A percentile compares a stretch with the other conserved stretches of the same genome.
These are phyloP conservation scores for Nixonia krombeini DNA, from an alignment of 1,140 invertebrate genomes.

Conservation along the genomic window DNA sequence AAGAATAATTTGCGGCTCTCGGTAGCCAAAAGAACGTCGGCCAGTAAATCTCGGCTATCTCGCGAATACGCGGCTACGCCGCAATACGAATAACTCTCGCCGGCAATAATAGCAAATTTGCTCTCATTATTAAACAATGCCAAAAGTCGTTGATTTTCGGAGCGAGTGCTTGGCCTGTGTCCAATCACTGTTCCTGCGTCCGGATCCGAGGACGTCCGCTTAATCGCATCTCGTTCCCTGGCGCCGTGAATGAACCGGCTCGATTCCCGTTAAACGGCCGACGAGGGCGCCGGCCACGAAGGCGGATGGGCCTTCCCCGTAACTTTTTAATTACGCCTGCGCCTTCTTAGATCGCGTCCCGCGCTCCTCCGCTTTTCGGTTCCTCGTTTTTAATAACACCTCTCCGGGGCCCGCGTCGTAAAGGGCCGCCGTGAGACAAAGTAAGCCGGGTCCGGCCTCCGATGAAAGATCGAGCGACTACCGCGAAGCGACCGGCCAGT, in stretches of 20 bases:
- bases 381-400: conserved; percentile 64
- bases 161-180: conserved; percentile 22
- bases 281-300: conserved; percentile 40
- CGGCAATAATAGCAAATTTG: conserved; percentile 51
- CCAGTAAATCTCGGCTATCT: conserved; percentile 37
- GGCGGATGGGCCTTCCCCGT: conserved; percentile 45
- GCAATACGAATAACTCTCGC: conserved; percentile 43
- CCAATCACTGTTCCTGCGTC: conserved; percentile 41
- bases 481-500: conserved; percentile 15
- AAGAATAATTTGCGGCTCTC: no score
- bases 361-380: conserved; percentile 41
- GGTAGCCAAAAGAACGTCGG: conserved; percentile 27
- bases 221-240: conserved; percentile 45
- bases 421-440: conserved; percentile 15
- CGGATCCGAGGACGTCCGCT: no score
- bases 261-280: conserved; percentile 37
- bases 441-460: conserved; percentile 3
- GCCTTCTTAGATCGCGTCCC: conserved; percentile 50
- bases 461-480: conserved; percentile 32
- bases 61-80: conserved; percentile 24
- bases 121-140: conserved; percentile 51
- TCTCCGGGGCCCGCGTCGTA: conserved; percentile 12
- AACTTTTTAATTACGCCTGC: conserved; percentile 66
- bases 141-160: conserved; percentile 43
- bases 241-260: conserved; percentile 45